Conservation (phyloP, 1,140 invertebrate genomes). For the Cataglyphis hispanica region DNA sequence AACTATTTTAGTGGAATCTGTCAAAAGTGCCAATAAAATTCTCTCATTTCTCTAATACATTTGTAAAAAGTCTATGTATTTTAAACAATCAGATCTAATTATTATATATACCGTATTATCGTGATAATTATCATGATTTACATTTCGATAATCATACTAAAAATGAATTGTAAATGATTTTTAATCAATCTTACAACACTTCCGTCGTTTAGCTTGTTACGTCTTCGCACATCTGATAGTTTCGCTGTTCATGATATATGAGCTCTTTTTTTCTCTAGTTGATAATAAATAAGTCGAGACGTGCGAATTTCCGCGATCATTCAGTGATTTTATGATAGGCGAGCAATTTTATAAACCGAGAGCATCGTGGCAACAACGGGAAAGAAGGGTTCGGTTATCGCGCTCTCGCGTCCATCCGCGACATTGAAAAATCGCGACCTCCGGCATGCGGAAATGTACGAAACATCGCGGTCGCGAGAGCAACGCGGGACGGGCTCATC, state of each 20-base stretch:
- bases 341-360: conserved; percentile 35
- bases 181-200: not conserved
- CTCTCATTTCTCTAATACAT: too few relatives aligned
- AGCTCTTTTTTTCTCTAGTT: conserved; percentile 7
- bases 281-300: conserved; percentile 24
- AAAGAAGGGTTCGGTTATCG: conserved; percentile 38
- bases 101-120: too few relatives aligned
- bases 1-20: not conserved
- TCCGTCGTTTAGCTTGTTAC: not conserved
- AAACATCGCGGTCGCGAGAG: conserved; percentile 11
- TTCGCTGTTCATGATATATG: conserved; percentile 7
- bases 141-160: not conserved
- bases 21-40: too few relatives aligned
- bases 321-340: not conserved
- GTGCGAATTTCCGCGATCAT: conserved; percentile 39
- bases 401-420: conserved; percentile 55
- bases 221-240: conserved; percentile 35
- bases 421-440: conserved; percentile 62
- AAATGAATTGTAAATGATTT: not conserved
- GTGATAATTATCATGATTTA: not conserved
- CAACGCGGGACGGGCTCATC: not conserved
- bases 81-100: too few relatives aligned
- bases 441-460: conserved; percentile 11
- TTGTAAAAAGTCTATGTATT: too few relatives aligned
- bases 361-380: not conserved